Percentiles rank a stretch among this genome's conserved stretches.
phyloP scores from a whole-genome alignment of 2,797 vertebrate genomes.

The Enteromius thamalakanensis region DNA sequence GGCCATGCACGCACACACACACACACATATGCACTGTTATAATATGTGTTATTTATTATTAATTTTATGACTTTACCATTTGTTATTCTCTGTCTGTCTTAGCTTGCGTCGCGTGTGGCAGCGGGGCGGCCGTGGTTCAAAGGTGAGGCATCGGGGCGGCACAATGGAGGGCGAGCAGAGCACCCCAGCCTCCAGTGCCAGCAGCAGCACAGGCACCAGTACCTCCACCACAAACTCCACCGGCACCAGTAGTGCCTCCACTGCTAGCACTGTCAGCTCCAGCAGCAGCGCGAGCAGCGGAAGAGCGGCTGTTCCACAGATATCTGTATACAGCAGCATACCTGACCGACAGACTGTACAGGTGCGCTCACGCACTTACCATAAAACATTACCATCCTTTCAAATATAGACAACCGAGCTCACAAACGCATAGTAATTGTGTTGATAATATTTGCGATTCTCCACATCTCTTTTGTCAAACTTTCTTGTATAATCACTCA shows the following conservation, averaged over 20 bases:
- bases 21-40: background rate
- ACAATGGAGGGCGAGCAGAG: constrained; percentile 91
- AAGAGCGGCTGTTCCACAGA: constrained; percentile 81
- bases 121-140: constrained; percentile 75
- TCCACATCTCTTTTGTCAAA: background rate
- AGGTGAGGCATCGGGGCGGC: constrained; percentile 79
- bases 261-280: constrained; percentile 56
- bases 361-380: constrained; percentile 70
- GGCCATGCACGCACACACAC: no score
- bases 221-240: constrained; percentile 65
- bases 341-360: constrained; percentile 92
- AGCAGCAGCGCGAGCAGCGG: constrained; percentile 66
- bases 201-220: constrained; percentile 57
- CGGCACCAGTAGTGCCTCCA: constrained; percentile 55
- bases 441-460: background rate
- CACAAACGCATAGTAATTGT: background rate
- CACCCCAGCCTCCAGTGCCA: constrained; percentile 74
- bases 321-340: constrained; percentile 91
- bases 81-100: constrained; percentile 11
- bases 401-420: background rate
- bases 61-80: background rate
- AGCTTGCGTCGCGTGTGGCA: constrained; percentile 82
- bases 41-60: background rate
- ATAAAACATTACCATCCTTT: background rate
- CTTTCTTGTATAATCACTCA: background rate